Conservation (phyloP, 2,797 vertebrate genomes). For the Pogonophryne albipinna region DNA sequence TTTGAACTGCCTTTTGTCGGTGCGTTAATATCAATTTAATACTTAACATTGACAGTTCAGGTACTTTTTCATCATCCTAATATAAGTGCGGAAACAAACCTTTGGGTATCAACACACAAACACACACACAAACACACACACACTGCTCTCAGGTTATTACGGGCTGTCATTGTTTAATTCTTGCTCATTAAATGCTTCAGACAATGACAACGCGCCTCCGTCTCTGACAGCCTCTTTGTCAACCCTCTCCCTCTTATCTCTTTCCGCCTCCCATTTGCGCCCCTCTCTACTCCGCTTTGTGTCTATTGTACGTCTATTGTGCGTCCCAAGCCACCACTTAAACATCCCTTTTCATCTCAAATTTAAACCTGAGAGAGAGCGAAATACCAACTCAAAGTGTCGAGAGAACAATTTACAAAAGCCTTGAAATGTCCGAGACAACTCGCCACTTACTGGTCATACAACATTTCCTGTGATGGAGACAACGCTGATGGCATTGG, state of each 20-base stretch:
- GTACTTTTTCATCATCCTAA: conserved; percentile 31
- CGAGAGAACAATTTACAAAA: conserved; percentile 74
- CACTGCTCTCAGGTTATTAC: conserved; percentile 79
- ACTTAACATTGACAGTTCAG: conserved; percentile 28
- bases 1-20: neutral
- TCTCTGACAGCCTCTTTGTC: conserved; percentile 78
- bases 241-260: conserved; percentile 81
- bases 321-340: conserved; percentile 77
- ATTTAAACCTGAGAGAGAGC: conserved; percentile 60
- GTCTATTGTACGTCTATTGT: conserved; percentile 69
- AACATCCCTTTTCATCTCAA: conserved; percentile 76
- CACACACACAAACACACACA: conserved; percentile 18
- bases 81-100: conserved; percentile 27
- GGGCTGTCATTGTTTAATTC: conserved; percentile 84
- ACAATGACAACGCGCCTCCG: conserved; percentile 81
- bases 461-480: conserved; percentile 64
- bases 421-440: conserved; percentile 72
- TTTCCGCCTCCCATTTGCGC: conserved; percentile 68
- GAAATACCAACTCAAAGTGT: conserved; percentile 60
- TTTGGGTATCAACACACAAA: conserved; percentile 42
- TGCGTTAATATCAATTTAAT: conserved; percentile 35
- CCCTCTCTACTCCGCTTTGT: conserved; percentile 71
- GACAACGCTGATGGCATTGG: conserved; percentile 60
- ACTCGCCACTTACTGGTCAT: conserved; percentile 69
- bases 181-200: conserved; percentile 82